Percentiles rank a stretch among this genome's conserved stretches.
Evolutionary conservation across 2,888 invertebrate genomes (phyloP).

Genomic region (Gasteruption jaculator): DNA sequence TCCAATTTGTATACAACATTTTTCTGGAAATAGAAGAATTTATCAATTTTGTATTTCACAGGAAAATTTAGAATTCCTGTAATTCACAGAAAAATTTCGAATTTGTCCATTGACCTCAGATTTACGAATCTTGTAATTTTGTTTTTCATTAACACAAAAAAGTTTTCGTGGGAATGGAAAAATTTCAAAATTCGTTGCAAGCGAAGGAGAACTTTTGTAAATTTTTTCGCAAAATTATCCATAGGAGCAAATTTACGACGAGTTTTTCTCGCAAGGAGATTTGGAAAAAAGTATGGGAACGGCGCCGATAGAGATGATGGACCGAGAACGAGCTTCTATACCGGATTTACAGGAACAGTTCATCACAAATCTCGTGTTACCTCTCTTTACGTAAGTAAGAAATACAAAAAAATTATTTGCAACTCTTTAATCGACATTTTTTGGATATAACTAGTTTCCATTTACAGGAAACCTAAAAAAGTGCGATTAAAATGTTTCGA

Average conservation of each 20-base stretch:
- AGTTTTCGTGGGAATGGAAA: too few species aligned
- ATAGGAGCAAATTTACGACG: conserved; percentile 74
- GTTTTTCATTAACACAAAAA: too few species aligned
- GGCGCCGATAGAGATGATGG: conserved; percentile 72
- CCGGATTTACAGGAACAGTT: conserved; percentile 80
- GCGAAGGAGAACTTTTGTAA: too few species aligned
- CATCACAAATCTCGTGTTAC: conserved; percentile 51
- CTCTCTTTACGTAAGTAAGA: conserved; percentile 56
- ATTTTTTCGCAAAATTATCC: too few species aligned
- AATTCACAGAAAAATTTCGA: background rate
- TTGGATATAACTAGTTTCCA: too few species aligned
- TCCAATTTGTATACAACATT: too few species aligned
- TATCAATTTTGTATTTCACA: background rate
- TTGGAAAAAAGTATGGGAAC: conserved; percentile 75
- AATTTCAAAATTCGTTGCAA: too few species aligned
- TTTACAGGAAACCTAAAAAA: too few species aligned
- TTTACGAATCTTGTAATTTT: too few species aligned
- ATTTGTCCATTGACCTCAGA: too few species aligned
- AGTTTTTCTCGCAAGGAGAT: conserved; percentile 86
- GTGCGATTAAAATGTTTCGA: too few species aligned
- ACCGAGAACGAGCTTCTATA: conserved; percentile 75
- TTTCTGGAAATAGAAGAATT: background rate
- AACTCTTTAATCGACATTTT: background rate
- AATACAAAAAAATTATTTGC: background rate
- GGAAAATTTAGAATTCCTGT: too few species aligned